Evolutionary conservation across 2,888 invertebrate genomes (phyloP).

Genomic region (Mythimna loreyi): DNA sequence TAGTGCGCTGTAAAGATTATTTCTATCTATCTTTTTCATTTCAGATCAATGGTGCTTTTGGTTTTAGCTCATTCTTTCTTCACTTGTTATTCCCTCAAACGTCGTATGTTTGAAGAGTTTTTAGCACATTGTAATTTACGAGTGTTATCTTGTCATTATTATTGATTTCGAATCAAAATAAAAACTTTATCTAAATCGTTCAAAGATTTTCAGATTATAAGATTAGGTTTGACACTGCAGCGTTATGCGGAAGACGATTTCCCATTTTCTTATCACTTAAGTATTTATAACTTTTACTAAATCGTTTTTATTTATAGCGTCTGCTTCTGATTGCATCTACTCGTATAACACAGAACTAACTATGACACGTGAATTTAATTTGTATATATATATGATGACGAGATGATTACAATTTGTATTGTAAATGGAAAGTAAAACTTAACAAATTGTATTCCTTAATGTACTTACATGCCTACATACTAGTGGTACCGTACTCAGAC

Average conservation of each 20-base stretch:
- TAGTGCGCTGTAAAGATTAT: background rate
- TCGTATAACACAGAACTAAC: background rate
- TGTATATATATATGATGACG: too few relatives aligned
- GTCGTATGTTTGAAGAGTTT: background rate
- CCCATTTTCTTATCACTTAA: background rate
- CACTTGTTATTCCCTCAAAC: background rate
- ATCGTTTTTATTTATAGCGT: too few relatives aligned
- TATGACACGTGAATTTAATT: background rate
- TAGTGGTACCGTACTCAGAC: background rate
- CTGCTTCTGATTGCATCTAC: too few relatives aligned
- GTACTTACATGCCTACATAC: background rate
- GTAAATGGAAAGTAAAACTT: background rate
- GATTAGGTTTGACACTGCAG: conserved; percentile 18
- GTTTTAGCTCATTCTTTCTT: too few relatives aligned
- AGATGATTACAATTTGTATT: background rate
- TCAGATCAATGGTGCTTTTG: too few relatives aligned
- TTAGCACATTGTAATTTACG: background rate
- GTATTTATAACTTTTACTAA: background rate
- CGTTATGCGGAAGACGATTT: conserved; percentile 14
- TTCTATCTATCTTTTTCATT: background rate
- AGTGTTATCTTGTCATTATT: background rate
- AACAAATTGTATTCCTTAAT: too few relatives aligned
- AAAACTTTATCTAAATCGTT: conserved; percentile 5
- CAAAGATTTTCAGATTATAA: conserved; percentile 14
- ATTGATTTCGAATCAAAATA: conserved; percentile 11